Evolutionary conservation across 2,113 vertebrate species (phyloP).

Genomic region (Daboia siamensis): DNA sequence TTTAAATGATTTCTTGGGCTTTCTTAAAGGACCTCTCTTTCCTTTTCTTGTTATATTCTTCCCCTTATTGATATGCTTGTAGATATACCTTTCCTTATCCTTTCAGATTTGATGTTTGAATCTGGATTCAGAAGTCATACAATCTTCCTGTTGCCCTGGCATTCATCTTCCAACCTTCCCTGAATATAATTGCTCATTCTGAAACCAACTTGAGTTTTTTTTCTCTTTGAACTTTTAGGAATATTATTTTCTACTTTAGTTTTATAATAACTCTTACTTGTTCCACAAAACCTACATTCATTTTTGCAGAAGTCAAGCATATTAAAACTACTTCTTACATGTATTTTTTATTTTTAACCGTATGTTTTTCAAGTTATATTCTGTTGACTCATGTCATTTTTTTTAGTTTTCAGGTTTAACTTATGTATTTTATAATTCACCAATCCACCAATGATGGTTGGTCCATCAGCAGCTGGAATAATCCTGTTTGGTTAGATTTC

Average conservation of each 20-base stretch:
- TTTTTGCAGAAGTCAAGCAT: not conserved
- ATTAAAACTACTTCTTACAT: not conserved
- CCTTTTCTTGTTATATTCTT: not conserved
- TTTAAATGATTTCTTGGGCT: not conserved
- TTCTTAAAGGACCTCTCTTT: not conserved
- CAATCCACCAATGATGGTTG: not conserved
- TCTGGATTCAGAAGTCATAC: not conserved
- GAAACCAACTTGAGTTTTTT: not conserved
- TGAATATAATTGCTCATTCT: not conserved
- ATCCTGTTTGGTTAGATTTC: not conserved
- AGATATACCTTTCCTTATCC: not conserved
- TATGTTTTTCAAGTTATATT: not conserved
- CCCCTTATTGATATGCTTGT: not conserved
- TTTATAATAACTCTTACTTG: not conserved
- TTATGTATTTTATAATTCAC: not conserved
- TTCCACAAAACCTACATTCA: not conserved
- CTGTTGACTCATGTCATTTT: not conserved
- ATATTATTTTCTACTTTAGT: not conserved
- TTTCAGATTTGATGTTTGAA: not conserved
- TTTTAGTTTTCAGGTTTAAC: not conserved
- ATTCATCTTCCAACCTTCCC: not conserved
- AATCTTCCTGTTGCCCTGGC: not conserved
- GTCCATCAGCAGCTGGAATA: not conserved
- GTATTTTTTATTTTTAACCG: not conserved
- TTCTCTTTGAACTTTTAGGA: not conserved